Conservation (phyloP, 2,113 vertebrate species). For the Zingel zingel region DNA sequence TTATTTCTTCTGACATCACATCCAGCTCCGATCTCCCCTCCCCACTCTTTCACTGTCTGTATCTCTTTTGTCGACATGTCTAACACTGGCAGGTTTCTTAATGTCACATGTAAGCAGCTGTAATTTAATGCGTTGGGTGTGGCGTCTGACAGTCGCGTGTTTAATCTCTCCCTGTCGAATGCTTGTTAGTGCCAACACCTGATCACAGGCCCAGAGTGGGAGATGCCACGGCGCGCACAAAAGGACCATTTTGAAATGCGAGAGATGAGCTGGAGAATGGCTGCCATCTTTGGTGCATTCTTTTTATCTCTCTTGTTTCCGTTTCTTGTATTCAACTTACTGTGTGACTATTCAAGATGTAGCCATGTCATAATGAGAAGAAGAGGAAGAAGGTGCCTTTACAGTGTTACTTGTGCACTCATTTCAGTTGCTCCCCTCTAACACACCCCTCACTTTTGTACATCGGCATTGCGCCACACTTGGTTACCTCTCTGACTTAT, state of each 20-base stretch:
- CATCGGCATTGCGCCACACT: constrained; percentile 53
- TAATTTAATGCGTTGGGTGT: constrained; percentile 79
- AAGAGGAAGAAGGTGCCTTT: background rate
- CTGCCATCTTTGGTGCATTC: constrained; percentile 49
- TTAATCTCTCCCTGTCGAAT: constrained; percentile 69
- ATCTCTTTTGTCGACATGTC: constrained; percentile 61
- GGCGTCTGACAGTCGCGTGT: constrained; percentile 66
- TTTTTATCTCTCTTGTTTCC: constrained; percentile 44
- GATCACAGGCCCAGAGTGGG: constrained; percentile 70
- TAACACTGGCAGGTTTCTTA: constrained; percentile 64
- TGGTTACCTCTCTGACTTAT: constrained; percentile 71
- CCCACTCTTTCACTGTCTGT: constrained; percentile 40
- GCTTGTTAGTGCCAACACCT: constrained; percentile 69
- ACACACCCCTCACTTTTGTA: constrained; percentile 15
- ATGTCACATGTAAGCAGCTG: constrained; percentile 74
- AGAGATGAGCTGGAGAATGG: constrained; percentile 21
- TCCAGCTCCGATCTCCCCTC: constrained; percentile 38
- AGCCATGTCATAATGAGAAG: constrained; percentile 13
- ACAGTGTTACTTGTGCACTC: background rate
- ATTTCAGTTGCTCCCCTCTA: background rate
- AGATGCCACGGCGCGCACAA: constrained; percentile 54
- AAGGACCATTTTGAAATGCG: constrained; percentile 61
- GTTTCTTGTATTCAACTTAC: constrained; percentile 13
- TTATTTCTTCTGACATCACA: constrained; percentile 66
- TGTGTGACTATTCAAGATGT: constrained; percentile 34